phyloP scores from a whole-genome alignment of 2,797 vertebrate species.

The Coluber constrictor region DNA sequence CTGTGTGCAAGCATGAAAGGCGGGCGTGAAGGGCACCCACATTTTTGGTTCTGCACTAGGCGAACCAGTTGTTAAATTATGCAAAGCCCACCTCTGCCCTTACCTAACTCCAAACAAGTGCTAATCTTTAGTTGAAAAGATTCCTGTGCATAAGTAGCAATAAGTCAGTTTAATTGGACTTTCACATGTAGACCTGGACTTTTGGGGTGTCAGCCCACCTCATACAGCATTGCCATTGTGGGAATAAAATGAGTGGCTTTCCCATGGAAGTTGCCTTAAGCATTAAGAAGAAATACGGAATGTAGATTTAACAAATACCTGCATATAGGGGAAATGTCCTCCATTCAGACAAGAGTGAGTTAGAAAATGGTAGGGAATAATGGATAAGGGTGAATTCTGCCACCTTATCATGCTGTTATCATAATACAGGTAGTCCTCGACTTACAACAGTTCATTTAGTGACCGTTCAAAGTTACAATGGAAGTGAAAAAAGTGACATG shows the following conservation, averaged over 20 bases:
- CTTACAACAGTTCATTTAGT: no score
- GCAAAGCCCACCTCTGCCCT: no score
- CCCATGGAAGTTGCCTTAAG: not conserved
- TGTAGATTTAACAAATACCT: not conserved
- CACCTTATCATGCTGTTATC: not conserved
- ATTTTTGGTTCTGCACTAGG: no score
- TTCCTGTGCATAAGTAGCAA: not conserved
- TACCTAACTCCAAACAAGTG: not conserved
- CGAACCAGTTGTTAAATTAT: no score
- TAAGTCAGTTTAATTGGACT: not conserved
- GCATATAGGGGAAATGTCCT: not conserved
- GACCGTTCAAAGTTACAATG: no score
- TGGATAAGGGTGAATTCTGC: not conserved
- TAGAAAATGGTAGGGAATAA: not conserved
- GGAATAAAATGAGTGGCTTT: not conserved
- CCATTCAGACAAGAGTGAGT: not conserved
- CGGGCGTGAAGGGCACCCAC: no score
- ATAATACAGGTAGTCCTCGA: not conserved
- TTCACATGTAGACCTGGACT: not conserved
- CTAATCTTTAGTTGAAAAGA: not conserved
- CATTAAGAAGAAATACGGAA: not conserved
- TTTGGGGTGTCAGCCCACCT: not conserved
- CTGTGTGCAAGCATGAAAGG: no score
- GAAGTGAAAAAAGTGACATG: no score
- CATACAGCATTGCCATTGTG: not conserved